Percentiles rank a stretch among this genome's conserved stretches.
Evolutionary conservation across 2,888 invertebrate genomes (phyloP).

Genomic region (Seira musarum): DNA sequence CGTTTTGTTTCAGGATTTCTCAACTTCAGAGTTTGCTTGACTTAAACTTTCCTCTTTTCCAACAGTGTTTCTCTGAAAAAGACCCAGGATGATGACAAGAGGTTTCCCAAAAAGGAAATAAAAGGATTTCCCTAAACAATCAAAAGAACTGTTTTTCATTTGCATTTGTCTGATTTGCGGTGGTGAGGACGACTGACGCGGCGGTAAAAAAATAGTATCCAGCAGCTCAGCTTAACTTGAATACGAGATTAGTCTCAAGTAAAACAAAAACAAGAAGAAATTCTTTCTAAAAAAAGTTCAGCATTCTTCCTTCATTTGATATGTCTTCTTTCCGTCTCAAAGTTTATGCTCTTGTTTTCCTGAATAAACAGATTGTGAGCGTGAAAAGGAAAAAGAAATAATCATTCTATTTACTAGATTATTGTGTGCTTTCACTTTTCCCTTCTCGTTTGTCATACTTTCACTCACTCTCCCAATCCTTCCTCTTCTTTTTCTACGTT

Average conservation of each 20-base stretch:
- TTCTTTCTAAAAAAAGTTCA: too few species aligned
- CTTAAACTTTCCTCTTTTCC: conserved; percentile 29
- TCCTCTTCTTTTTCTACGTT: too few species aligned
- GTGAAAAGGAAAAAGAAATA: neutral
- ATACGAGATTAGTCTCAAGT: conserved; percentile 22
- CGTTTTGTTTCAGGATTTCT: neutral
- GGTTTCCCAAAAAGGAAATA: conserved; percentile 29
- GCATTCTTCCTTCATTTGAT: too few species aligned
- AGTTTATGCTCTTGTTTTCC: too few species aligned
- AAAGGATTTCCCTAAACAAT: conserved; percentile 44
- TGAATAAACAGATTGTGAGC: too few species aligned
- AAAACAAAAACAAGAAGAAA: too few species aligned
- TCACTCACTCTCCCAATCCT: too few species aligned
- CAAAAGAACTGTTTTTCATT: conserved; percentile 37
- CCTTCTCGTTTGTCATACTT: neutral
- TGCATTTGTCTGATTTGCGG: conserved; percentile 34
- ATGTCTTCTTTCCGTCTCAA: too few species aligned
- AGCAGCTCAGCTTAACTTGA: too few species aligned
- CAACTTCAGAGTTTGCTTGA: conserved; percentile 24
- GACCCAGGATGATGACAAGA: neutral
- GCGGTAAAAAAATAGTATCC: too few species aligned
- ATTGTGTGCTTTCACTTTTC: neutral
- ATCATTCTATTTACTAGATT: neutral
- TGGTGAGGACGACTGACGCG: neutral
- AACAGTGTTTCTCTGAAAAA: neutral